These are phyloP conservation scores for Plebejus melissa DNA, from an alignment of 2,888 invertebrate species.

Conservation along the genomic window DNA sequence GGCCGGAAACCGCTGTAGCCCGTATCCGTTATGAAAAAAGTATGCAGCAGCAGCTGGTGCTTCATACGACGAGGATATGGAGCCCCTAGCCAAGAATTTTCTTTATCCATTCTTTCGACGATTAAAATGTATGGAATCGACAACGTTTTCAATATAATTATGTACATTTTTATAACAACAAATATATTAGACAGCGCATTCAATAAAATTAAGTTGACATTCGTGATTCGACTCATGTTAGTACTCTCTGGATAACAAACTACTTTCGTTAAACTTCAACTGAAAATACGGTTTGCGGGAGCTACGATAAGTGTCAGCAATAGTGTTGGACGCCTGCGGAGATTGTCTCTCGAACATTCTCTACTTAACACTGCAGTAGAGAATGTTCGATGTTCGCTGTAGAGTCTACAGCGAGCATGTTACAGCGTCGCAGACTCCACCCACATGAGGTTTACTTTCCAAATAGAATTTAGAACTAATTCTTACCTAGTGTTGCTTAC, in stretches of 20 bases:
- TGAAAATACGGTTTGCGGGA: slow-evolving; percentile 11
- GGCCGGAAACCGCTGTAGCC: neutral
- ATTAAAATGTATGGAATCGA: too few relatives aligned
- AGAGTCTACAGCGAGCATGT: neutral
- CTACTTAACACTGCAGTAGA: too few relatives aligned
- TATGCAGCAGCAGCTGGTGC: neutral
- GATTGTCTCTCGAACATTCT: slow-evolving; percentile 9
- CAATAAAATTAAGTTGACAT: too few relatives aligned
- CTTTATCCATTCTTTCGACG: too few relatives aligned
- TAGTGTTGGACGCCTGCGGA: neutral
- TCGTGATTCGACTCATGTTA: too few relatives aligned
- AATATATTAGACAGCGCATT: too few relatives aligned
- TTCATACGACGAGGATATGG: neutral
- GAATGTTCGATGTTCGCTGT: too few relatives aligned
- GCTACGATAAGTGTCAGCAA: slow-evolving; percentile 10
- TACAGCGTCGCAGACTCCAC: slow-evolving; percentile 4
- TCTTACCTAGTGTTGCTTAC: neutral
- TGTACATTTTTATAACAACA: too few relatives aligned
- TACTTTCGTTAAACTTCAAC: neutral
- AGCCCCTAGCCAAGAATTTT: too few relatives aligned
- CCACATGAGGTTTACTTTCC: neutral
- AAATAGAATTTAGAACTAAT: neutral
- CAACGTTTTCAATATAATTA: too few relatives aligned
- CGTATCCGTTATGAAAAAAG: neutral
- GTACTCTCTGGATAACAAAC: neutral